Evolutionary conservation across 2,113 vertebrate species (phyloP).

Genomic region (Ahaetulla prasina): DNA sequence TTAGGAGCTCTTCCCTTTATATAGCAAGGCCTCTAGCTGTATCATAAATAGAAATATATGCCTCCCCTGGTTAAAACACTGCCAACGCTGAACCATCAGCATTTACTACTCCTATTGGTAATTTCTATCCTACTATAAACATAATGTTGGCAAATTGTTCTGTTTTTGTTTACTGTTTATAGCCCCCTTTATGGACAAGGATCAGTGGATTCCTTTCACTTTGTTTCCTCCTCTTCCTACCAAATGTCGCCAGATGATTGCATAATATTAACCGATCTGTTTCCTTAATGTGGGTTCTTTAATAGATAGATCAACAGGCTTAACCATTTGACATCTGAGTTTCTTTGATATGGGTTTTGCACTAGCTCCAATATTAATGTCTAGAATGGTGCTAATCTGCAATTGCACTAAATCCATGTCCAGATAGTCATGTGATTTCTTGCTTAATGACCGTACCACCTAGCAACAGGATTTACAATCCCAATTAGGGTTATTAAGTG

Average conservation of each 20-base stretch:
- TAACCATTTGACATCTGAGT: background rate
- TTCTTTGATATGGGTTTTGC: background rate
- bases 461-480: background rate
- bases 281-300: background rate
- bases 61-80: background rate
- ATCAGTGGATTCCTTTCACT: background rate
- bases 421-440: background rate
- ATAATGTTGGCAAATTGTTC: background rate
- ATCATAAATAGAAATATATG: background rate
- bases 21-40: background rate
- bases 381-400: background rate
- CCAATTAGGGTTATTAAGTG: background rate
- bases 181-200: background rate
- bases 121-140: background rate
- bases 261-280: background rate
- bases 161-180: background rate
- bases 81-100: background rate
- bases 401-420: background rate
- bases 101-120: background rate
- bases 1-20: background rate
- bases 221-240: background rate
- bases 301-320: background rate
- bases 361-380: background rate
- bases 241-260: background rate
- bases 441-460: background rate